Conservation (phyloP, 2,797 vertebrate species). For the Aeoliscus strigatus region DNA sequence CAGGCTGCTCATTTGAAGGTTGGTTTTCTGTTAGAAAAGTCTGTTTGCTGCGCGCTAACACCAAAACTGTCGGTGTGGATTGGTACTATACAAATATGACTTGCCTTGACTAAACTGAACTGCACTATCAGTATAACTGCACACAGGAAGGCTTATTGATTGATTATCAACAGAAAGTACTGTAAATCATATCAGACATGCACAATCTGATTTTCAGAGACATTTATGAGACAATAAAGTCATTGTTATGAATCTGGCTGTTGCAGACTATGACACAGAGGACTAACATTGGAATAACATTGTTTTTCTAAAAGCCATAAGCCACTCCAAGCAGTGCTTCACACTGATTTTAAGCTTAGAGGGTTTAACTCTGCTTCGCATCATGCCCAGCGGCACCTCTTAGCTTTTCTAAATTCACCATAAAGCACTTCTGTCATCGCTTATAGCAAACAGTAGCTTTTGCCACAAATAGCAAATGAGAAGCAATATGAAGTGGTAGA, state of each 20-base stretch:
- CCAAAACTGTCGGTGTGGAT: no score
- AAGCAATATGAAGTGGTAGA: slow-evolving; percentile 25
- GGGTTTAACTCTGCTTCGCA: slow-evolving; percentile 47
- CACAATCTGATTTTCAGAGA: not conserved
- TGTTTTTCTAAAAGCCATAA: slow-evolving; percentile 53
- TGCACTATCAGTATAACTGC: no score
- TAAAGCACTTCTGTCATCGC: slow-evolving; percentile 49
- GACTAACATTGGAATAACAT: slow-evolving; percentile 55
- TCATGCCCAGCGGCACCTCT: slow-evolving; percentile 50
- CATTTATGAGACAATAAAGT: slow-evolving; percentile 6
- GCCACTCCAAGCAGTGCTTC: slow-evolving; percentile 52
- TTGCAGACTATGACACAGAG: slow-evolving; percentile 29
- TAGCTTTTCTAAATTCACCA: slow-evolving; percentile 47
- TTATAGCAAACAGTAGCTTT: slow-evolving; percentile 50
- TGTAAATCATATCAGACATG: slow-evolving; percentile 4
- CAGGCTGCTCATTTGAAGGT: no score
- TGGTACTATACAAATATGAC: no score
- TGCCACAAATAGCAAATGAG: slow-evolving; percentile 44
- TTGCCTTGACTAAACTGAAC: no score
- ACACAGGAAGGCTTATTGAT: no score
- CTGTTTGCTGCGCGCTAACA: no score
- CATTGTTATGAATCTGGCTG: slow-evolving; percentile 37
- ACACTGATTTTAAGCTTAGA: slow-evolving; percentile 50
- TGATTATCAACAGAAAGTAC: not conserved
- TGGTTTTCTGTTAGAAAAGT: no score